Evolutionary conservation across 1,140 invertebrate species (phyloP).

Genomic region (Leptinotarsa lineolata): DNA sequence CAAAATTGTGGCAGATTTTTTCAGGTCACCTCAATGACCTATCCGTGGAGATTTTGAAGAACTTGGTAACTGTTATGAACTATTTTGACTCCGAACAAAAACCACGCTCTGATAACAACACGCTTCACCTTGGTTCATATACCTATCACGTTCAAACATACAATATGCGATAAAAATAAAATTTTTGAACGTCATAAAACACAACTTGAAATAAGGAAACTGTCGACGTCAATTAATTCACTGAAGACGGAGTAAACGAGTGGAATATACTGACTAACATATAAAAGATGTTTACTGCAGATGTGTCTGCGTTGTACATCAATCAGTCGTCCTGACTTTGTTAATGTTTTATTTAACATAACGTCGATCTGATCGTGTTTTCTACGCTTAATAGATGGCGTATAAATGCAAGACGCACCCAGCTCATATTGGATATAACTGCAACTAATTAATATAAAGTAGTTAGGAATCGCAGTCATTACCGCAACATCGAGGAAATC

Average conservation of each 20-base stretch:
- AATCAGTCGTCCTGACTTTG: constrained; percentile 29
- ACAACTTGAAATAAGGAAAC: not conserved
- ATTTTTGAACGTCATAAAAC: not conserved
- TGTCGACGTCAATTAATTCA: not conserved
- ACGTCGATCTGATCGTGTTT: constrained; percentile 21
- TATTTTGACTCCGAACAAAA: too few relatives aligned
- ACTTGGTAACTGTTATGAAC: too few relatives aligned
- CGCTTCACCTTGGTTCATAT: too few relatives aligned
- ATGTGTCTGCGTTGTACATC: constrained; percentile 23
- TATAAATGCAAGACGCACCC: constrained; percentile 5
- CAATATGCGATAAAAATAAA: too few relatives aligned
- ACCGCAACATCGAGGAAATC: constrained; percentile 1
- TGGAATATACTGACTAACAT: constrained; percentile 24
- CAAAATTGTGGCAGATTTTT: too few relatives aligned
- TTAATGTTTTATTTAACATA: constrained; percentile 38
- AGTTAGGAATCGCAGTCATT: not conserved
- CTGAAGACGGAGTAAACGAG: not conserved
- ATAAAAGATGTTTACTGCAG: constrained; percentile 20
- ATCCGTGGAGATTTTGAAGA: too few relatives aligned
- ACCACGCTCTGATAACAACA: too few relatives aligned
- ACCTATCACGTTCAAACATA: too few relatives aligned
- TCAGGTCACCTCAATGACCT: too few relatives aligned
- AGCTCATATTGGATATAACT: constrained; percentile 6
- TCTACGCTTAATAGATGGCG: constrained; percentile 8
- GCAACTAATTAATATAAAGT: constrained; percentile 6